Evolutionary conservation across 2,797 vertebrate species (phyloP).

Genomic region (Margarornis squamiger): DNA sequence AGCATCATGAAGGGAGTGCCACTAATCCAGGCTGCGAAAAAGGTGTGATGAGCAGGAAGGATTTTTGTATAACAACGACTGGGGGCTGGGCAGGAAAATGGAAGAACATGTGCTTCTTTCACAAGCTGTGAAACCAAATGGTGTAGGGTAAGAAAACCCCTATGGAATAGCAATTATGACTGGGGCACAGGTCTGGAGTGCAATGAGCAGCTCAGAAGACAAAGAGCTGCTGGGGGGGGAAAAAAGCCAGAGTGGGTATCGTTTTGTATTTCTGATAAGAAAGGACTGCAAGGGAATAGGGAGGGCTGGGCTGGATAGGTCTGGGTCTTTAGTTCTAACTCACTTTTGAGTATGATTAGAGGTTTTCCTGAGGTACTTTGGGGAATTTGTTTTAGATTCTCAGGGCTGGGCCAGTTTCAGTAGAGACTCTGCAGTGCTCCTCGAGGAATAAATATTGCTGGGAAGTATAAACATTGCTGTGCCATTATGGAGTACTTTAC

Average conservation of each 20-base stretch:
- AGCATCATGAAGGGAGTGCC: background rate
- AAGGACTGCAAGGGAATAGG: background rate
- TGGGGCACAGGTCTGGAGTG: background rate
- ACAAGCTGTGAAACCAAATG: background rate
- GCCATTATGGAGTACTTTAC: background rate
- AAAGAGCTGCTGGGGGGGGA: background rate
- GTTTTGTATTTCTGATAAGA: background rate
- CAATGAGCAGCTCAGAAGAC: background rate
- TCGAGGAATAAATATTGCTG: background rate
- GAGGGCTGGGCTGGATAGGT: background rate
- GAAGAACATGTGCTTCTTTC: background rate
- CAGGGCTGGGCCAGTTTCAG: background rate
- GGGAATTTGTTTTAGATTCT: background rate
- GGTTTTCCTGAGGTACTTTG: background rate
- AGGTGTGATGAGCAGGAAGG: background rate
- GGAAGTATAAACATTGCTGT: background rate
- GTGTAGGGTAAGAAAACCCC: background rate
- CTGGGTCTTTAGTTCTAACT: background rate
- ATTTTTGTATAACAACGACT: background rate
- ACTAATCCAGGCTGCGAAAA: conserved; percentile 3
- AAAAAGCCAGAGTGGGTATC: background rate
- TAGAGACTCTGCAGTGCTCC: background rate
- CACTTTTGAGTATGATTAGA: background rate
- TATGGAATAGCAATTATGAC: background rate
- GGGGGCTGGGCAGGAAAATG: background rate